These are phyloP conservation scores for Struthio camelus DNA, from an alignment of 2,113 vertebrate genomes.

Conservation along the genomic window DNA sequence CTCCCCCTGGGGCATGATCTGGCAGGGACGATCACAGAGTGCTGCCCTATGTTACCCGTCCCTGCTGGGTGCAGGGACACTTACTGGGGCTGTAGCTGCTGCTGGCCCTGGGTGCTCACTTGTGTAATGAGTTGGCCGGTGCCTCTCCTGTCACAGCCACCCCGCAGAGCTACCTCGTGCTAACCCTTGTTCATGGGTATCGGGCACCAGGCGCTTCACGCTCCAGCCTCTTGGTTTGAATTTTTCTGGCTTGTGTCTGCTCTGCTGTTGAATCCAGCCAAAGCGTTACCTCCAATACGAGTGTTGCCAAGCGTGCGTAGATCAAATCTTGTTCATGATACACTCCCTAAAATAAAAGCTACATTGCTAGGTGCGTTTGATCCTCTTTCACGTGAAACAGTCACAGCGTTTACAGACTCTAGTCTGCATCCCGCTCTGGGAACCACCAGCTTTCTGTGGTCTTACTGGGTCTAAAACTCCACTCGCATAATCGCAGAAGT, in stretches of 20 bases:
- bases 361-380: neutral
- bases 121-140: neutral
- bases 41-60: neutral
- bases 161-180: neutral
- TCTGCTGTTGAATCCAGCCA: neutral
- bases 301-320: neutral
- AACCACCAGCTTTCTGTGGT: neutral
- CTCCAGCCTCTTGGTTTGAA: neutral
- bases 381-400: neutral
- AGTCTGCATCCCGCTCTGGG: neutral
- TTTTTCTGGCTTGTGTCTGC: neutral
- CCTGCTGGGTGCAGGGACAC: neutral
- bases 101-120: neutral
- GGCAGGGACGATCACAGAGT: too few relatives aligned
- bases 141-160: neutral
- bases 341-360: neutral
- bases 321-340: neutral
- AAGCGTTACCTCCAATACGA: accelerated
- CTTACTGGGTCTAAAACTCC: neutral
- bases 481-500: neutral
- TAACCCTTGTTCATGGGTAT: neutral
- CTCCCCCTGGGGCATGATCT: too few relatives aligned
- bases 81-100: neutral
- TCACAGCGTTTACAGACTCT: neutral
- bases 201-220: neutral